These are phyloP conservation scores for Cydia strobilella DNA, from an alignment of 1,140 invertebrate genomes.

Conservation along the genomic window DNA sequence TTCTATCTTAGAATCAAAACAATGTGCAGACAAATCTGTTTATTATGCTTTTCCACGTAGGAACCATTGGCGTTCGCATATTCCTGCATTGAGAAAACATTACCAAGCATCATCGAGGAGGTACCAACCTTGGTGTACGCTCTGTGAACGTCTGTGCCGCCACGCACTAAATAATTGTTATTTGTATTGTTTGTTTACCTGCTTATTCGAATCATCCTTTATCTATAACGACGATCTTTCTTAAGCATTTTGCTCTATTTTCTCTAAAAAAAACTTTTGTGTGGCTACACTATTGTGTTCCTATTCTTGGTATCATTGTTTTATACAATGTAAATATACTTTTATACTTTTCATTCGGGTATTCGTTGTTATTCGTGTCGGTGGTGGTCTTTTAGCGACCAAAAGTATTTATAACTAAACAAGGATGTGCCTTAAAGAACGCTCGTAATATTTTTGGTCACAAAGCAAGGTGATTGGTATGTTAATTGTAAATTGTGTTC, in stretches of 20 bases:
- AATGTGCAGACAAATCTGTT: background rate
- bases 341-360: background rate
- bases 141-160: constrained; percentile 49
- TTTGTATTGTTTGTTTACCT: constrained; percentile 22
- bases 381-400: constrained; percentile 13
- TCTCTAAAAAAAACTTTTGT: background rate
- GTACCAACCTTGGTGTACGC: constrained; percentile 67
- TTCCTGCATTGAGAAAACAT: constrained; percentile 81
- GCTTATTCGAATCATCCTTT: background rate
- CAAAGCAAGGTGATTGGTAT: background rate
- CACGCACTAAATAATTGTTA: constrained; percentile 20
- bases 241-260: background rate
- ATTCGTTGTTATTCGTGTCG: constrained; percentile 2
- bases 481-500: constrained; percentile 3
- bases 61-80: constrained; percentile 81
- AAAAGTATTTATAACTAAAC: background rate
- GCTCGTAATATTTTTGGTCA: constrained; percentile 23
- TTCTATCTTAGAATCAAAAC: background rate
- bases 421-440: background rate
- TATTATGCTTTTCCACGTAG: constrained; percentile 55
- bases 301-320: background rate
- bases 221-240: background rate
- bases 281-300: background rate
- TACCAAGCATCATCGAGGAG: constrained; percentile 80
- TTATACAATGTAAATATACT: background rate